These are phyloP conservation scores for Hypsibius dujardini DNA, from an alignment of 1,140 invertebrate genomes.

Conservation along the genomic window DNA sequence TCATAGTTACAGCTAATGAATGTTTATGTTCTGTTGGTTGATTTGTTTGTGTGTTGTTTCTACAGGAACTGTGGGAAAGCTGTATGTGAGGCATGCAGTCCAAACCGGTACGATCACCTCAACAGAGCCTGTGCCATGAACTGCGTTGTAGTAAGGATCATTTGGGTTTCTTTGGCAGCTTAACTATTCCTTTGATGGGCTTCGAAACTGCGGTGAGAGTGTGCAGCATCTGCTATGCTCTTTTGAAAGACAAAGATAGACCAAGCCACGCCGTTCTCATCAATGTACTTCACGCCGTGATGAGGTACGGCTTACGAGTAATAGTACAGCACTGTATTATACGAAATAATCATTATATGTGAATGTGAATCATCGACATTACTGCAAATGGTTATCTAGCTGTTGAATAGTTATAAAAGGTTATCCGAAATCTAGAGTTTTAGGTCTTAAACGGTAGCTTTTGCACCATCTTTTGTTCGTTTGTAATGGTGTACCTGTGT, in stretches of 20 bases:
- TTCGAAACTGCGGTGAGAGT: slow-evolving; percentile 93
- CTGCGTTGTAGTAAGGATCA: too few relatives aligned
- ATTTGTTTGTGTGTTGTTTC: slow-evolving; percentile 32
- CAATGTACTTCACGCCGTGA: slow-evolving; percentile 77
- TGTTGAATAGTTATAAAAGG: too few relatives aligned
- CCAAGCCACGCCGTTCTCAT: slow-evolving; percentile 78
- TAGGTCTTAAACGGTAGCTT: too few relatives aligned
- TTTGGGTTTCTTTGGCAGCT: slow-evolving; percentile 31
- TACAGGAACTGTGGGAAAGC: slow-evolving; percentile 66
- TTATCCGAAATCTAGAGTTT: too few relatives aligned
- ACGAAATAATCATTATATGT: too few relatives aligned
- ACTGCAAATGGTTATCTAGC: too few relatives aligned
- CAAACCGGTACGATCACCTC: slow-evolving; percentile 33
- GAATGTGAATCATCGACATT: too few relatives aligned
- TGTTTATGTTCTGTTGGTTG: slow-evolving; percentile 13
- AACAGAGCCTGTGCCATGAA: too few relatives aligned
- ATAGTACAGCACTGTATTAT: too few relatives aligned
- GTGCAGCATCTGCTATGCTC: slow-evolving; percentile 71
- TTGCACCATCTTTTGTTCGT: too few relatives aligned
- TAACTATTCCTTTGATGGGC: slow-evolving; percentile 81
- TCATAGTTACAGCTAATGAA: slow-evolving; percentile 14
- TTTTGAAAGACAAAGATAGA: slow-evolving; percentile 61
- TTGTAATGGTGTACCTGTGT: too few relatives aligned
- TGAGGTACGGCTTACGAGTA: too few relatives aligned
- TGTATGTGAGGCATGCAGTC: slow-evolving; percentile 77